Evolutionary conservation across 2,113 vertebrate genomes (phyloP).

Genomic region (Labeo rohita): DNA sequence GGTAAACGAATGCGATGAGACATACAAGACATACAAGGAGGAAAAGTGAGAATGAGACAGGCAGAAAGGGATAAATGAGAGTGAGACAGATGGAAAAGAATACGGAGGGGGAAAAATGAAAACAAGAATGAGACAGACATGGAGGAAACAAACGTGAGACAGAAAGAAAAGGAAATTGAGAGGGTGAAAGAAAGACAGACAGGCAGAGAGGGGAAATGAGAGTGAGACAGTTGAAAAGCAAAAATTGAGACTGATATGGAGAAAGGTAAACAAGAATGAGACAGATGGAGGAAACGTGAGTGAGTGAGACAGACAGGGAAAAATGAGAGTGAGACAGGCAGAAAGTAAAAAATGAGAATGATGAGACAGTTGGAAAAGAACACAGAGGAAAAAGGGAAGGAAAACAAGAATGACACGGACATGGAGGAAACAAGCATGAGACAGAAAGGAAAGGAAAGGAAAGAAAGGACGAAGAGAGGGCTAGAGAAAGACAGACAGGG

Average conservation of each 20-base stretch:
- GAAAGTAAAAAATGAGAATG: not conserved
- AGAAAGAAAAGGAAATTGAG: no score
- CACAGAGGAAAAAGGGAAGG: not conserved
- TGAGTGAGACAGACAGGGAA: no score
- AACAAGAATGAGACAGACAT: not conserved
- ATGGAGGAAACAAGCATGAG: not conserved
- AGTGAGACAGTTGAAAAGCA: not conserved
- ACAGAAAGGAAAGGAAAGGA: not conserved
- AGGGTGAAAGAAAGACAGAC: no score
- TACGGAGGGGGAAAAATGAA: not conserved
- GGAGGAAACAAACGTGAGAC: not conserved
- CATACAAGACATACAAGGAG: not conserved
- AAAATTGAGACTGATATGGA: not conserved
- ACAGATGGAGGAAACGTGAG: no score
- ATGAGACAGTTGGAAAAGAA: no score
- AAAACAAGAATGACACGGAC: slow-evolving; percentile 18
- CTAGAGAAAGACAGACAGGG: not conserved
- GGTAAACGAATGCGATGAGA: not conserved
- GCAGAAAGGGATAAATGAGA: not conserved
- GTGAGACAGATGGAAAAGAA: no score
- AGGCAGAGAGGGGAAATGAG: not conserved
- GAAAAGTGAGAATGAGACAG: not conserved
- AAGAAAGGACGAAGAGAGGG: not conserved
- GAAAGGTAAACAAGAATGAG: no score
- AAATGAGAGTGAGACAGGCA: not conserved